Base-by-base conservation (phyloP, 2,113 vertebrate species). In the Columba janthina region DNA sequence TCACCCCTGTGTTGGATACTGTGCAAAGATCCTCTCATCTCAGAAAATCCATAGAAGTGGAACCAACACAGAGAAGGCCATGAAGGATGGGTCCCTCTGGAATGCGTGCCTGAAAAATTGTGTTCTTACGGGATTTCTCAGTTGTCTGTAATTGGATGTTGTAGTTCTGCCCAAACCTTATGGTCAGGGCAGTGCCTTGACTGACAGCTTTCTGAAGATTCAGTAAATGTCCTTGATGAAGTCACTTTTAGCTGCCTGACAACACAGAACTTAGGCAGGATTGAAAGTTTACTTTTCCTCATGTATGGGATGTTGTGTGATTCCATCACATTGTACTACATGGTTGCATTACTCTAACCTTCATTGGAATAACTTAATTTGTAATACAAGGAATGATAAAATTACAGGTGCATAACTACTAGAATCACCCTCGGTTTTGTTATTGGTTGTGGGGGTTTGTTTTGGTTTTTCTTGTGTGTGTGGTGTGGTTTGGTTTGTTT, bases 301-400 rank as follows among this genome's bases (percentile, higher is more conserved):
- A 1, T 0, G 0, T 3, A 34, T 5, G 9, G 15, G 10, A 58
- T 61, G 26, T 62, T 54, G 29, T 44, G 14, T 46, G n/a, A 51
- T 40, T 82, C 40, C 88, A 20, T 65, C 44, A 24, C 13, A 42
- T 5, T 20, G 31, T 51, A 18, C 72, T 75, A 57, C 13, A 4
- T 15, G 4, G 29, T 25, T 89, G 34, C 0, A 3, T 73, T 77
- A 38, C 14, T 48, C 38, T 73, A 80, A 73, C 15, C 19, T 50
- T 83, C 20, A 13, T 38, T 24, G 73, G 12, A 66, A 36, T 61
- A 76, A 66, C 34, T 72, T 26, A 22, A 31, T 46, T 53, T 88
- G 20, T 61, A 91, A 53, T 44, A 81, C 11, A 73, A 77, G 18
- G 44, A 86, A 76, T 2, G 1, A 70, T n/a, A 70, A 83, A 73